Conservation (phyloP, 2,113 vertebrate genomes). For the Clarias gariepinus region DNA sequence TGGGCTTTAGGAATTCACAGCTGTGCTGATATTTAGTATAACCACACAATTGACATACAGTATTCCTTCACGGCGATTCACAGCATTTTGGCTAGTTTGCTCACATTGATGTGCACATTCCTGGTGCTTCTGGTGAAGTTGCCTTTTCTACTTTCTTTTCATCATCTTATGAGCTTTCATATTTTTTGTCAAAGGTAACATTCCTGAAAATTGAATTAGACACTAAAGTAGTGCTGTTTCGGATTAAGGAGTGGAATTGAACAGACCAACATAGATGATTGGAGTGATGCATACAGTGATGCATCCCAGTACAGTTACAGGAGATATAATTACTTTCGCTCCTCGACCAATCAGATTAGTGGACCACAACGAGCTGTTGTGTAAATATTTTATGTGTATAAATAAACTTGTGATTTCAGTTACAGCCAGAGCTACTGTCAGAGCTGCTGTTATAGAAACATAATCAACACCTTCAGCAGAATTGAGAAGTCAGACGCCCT, state of each 20-base stretch:
- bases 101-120: not conserved
- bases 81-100: too few relatives aligned
- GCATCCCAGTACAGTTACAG: not conserved
- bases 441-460: not conserved
- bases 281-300: not conserved
- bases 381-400: not conserved
- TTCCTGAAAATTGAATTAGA: not conserved
- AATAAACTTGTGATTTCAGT: not conserved
- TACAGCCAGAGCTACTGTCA: not conserved
- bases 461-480: not conserved
- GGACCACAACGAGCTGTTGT: not conserved
- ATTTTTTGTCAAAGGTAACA: not conserved
- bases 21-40: not conserved
- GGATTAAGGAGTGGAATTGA: not conserved
- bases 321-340: not conserved
- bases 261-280: not conserved
- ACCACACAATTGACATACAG: not conserved
- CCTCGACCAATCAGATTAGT: not conserved
- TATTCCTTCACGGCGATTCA: not conserved
- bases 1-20: not conserved
- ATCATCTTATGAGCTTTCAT: not conserved
- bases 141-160: not conserved
- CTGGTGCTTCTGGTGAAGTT: not conserved
- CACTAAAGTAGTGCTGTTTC: not conserved
- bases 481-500: not conserved